These are phyloP conservation scores for Archivesica marissinica DNA, from an alignment of 1,140 invertebrate genomes.

Conservation along the genomic window DNA sequence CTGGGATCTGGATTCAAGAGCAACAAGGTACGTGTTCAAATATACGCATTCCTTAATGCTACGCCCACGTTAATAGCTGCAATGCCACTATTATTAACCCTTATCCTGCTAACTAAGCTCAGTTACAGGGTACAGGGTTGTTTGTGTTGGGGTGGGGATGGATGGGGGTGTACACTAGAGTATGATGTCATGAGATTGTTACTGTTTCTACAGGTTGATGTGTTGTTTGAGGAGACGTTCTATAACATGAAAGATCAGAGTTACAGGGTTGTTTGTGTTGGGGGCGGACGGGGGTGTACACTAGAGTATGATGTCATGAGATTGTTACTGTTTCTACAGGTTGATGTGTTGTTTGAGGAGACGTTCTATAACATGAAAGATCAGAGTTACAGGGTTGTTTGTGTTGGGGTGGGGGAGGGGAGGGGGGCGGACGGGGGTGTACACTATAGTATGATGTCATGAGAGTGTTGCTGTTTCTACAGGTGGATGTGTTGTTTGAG, in stretches of 20 bases:
- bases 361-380: slow-evolving; percentile 91
- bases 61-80: too few species aligned
- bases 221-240: slow-evolving; percentile 94
- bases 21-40: slow-evolving; percentile 31
- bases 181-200: too few species aligned
- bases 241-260: slow-evolving; percentile 90
- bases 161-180: too few species aligned
- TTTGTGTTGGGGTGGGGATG: too few species aligned
- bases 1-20: slow-evolving; percentile 39
- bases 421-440: too few species aligned
- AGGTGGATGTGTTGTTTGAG: slow-evolving; percentile 90
- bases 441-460: too few species aligned
- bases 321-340: slow-evolving; percentile 71
- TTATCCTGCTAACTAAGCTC: too few species aligned
- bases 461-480: slow-evolving; percentile 9
- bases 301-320: too few species aligned
- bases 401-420: too few species aligned
- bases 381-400: slow-evolving; percentile 91
- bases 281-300: too few species aligned
- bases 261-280: slow-evolving; percentile 92
- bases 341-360: slow-evolving; percentile 92
- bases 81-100: too few species aligned
- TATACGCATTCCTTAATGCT: too few species aligned
- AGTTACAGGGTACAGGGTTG: slow-evolving; percentile 91
- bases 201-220: slow-evolving; percentile 84